Conservation (phyloP, 2,113 vertebrate species). For the Callithrix jacchus region DNA sequence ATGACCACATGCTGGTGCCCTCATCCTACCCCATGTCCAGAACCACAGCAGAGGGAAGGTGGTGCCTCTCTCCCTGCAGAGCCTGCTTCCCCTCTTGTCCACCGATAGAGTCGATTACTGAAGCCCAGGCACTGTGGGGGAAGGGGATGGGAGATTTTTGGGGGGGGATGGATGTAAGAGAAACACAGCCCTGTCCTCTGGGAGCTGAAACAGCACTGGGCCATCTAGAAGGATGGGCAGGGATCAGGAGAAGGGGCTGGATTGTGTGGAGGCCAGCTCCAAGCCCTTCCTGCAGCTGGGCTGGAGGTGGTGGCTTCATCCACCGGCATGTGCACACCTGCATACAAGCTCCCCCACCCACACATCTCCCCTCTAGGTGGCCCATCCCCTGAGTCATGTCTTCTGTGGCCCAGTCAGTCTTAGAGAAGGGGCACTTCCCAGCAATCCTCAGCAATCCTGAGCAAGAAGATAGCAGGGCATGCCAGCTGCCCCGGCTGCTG, state of each 20-base stretch:
- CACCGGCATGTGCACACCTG: not conserved
- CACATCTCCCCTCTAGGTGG: not conserved
- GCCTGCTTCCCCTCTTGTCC: not conserved
- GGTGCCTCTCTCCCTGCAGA: not conserved
- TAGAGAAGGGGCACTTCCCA: not conserved
- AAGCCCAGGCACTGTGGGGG: not conserved
- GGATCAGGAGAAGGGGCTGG: not conserved
- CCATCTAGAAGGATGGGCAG: not conserved
- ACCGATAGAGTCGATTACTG: accelerated
- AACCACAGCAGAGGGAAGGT: not conserved
- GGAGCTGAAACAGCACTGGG: not conserved
- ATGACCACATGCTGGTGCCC: too few relatives aligned
- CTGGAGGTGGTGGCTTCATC: not conserved
- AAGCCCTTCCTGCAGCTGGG: not conserved
- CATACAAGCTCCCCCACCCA: too few relatives aligned
- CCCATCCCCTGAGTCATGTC: not conserved
- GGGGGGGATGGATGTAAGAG: accelerated
- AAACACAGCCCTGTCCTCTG: not conserved
- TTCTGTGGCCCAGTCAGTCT: not conserved
- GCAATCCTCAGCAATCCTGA: not conserved
- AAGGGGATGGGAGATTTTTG: too few relatives aligned
- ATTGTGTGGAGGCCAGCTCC: not conserved
- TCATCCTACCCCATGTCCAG: not conserved
- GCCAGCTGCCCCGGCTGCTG: accelerated
- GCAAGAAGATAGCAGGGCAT: not conserved